Conservation (phyloP, 1,140 invertebrate genomes). For the Scaptomyza montana region DNA sequence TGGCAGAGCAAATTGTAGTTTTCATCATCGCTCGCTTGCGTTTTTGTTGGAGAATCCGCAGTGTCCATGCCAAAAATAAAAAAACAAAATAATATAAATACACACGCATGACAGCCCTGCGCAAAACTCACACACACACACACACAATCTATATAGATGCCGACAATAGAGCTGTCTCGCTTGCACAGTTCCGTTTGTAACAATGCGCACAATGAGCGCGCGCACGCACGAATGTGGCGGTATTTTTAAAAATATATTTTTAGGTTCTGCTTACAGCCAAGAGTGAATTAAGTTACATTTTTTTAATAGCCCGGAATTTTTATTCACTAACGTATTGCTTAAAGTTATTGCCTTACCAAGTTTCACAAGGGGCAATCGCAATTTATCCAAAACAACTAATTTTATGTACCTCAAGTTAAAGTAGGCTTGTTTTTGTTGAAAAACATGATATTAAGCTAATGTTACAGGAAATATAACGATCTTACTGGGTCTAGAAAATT, state of each 20-base stretch:
- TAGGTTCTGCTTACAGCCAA: not conserved
- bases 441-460: not conserved
- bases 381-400: not conserved
- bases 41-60: conserved; percentile 73
- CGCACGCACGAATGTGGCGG: conserved; percentile 7
- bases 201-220: conserved; percentile 22
- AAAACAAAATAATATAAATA: conserved; percentile 62
- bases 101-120: conserved; percentile 36
- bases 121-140: conserved; percentile 9
- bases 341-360: not conserved
- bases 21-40: conserved; percentile 71
- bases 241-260: not conserved
- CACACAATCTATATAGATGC: not conserved
- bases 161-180: conserved; percentile 14
- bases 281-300: no score
- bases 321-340: not conserved
- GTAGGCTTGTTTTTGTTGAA: not conserved
- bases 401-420: not conserved
- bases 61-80: conserved; percentile 67
- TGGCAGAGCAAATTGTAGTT: conserved; percentile 71
- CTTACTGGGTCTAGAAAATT: no score
- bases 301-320: no score
- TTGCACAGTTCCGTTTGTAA: conserved; percentile 21
- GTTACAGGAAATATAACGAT: not conserved
- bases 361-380: not conserved